Conservation (phyloP, 2,888 invertebrate species). For the Cantharis rustica region DNA sequence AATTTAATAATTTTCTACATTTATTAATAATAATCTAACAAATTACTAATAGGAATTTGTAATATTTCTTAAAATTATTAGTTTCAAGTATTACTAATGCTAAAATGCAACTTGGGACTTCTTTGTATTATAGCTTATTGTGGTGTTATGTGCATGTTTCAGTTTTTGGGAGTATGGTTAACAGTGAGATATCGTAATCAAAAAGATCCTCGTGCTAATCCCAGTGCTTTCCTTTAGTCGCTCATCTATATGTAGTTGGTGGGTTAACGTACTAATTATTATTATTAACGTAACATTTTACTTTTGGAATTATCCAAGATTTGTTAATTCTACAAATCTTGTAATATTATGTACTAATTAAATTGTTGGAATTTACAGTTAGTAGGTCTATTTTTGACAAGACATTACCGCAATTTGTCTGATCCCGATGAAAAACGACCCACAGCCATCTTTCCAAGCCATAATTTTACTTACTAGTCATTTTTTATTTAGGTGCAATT, state of each 20-base stretch:
- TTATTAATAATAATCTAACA: not conserved
- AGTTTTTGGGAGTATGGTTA: slow-evolving; percentile 97
- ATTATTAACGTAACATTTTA: not conserved
- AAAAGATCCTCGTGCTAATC: slow-evolving; percentile 96
- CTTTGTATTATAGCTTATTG: not conserved
- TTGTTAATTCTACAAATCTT: not conserved
- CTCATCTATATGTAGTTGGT: slow-evolving; percentile 43
- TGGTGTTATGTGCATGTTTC: slow-evolving; percentile 55
- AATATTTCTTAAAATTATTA: not conserved
- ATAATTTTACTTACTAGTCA: slow-evolving; percentile 55
- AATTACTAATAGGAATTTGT: not conserved
- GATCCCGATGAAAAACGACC: slow-evolving; percentile 72
- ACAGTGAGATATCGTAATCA: slow-evolving; percentile 97
- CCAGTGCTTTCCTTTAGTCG: slow-evolving; percentile 94
- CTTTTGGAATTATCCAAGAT: not conserved
- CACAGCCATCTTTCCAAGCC: slow-evolving; percentile 71
- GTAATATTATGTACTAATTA: not conserved
- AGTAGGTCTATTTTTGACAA: slow-evolving; percentile 79
- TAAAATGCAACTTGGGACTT: not conserved
- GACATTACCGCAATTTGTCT: slow-evolving; percentile 79
- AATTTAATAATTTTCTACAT: slow-evolving; percentile 33
- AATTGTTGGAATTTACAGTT: slow-evolving; percentile 60
- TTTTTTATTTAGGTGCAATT: slow-evolving; percentile 26
- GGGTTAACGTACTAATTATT: slow-evolving; percentile 35
- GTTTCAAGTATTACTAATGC: not conserved